Percentiles rank a stretch among this genome's conserved stretches.
These are phyloP conservation scores for Oncorhynchus keta DNA, from an alignment of 2,113 vertebrate species.

Conservation along the genomic window DNA sequence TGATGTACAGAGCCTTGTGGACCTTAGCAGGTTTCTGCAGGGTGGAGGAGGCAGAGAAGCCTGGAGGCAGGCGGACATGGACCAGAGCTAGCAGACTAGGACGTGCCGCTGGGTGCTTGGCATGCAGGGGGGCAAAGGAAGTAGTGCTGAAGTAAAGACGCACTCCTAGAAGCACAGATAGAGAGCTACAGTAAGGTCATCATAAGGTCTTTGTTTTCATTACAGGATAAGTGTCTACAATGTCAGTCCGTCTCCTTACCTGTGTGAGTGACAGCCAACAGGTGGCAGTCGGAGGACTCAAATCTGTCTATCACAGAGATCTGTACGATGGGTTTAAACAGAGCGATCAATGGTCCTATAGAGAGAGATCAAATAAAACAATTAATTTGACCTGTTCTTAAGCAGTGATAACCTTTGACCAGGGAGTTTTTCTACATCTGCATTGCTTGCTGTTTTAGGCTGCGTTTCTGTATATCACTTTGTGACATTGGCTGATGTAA, in stretches of 20 bases:
- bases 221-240: too few relatives aligned
- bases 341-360: constrained; percentile 93
- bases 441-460: too few relatives aligned
- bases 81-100: constrained; percentile 86
- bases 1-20: constrained; percentile 92
- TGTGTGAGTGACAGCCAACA: constrained; percentile 89
- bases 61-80: constrained; percentile 92
- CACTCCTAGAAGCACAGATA: constrained; percentile 73
- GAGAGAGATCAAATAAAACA: not conserved
- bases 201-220: too few relatives aligned
- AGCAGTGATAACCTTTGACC: not conserved
- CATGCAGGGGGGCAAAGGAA: constrained; percentile 80
- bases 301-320: constrained; percentile 92
- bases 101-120: constrained; percentile 76
- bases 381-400: too few relatives aligned
- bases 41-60: constrained; percentile 93
- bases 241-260: constrained; percentile 67
- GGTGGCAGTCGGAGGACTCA: constrained; percentile 92
- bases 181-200: not conserved
- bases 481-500: too few relatives aligned
- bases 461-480: too few relatives aligned
- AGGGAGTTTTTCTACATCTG: too few relatives aligned
- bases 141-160: constrained; percentile 91
- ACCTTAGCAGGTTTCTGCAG: constrained; percentile 93
- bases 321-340: constrained; percentile 92